These are phyloP conservation scores for Parnassius smintheus DNA, from an alignment of 2,888 invertebrate genomes.

Conservation along the genomic window DNA sequence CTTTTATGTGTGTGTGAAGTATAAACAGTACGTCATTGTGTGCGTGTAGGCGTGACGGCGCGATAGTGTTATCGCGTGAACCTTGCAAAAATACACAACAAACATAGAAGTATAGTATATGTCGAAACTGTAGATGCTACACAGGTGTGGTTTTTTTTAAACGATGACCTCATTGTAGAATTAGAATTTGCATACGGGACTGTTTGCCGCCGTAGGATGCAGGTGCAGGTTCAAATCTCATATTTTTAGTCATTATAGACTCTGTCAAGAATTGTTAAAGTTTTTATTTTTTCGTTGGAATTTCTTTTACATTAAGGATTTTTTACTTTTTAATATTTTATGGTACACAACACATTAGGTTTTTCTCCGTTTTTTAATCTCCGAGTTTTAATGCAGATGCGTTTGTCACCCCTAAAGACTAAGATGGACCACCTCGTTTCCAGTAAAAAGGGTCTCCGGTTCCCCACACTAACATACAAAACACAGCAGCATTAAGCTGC, in stretches of 20 bases:
- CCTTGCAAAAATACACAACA: slow-evolving; percentile 80
- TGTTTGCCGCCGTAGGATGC: slow-evolving; percentile 10
- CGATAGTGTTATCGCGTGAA: slow-evolving; percentile 74
- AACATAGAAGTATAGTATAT: slow-evolving; percentile 49
- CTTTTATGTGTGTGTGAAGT: slow-evolving; percentile 37
- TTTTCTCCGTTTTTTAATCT: no score
- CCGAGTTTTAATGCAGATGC: no score
- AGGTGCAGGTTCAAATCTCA: slow-evolving; percentile 1
- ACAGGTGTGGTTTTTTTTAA: slow-evolving; percentile 36
- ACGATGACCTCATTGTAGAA: slow-evolving; percentile 24
- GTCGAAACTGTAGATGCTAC: slow-evolving; percentile 40
- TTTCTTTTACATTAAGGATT: no score
- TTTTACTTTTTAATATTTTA: no score
- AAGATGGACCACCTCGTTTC: no score
- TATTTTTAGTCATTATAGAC: neutral
- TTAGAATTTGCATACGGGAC: slow-evolving; percentile 5
- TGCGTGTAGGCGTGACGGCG: slow-evolving; percentile 68
- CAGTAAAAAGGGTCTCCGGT: no score
- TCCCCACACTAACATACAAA: no score
- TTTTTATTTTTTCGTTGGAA: no score
- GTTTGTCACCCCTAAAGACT: no score
- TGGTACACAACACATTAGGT: no score
- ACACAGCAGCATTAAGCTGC: no score
- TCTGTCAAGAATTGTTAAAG: no score
- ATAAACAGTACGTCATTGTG: slow-evolving; percentile 36